phyloP scores from a whole-genome alignment of 2,797 vertebrate genomes.

The Neopelma chrysocephalum region DNA sequence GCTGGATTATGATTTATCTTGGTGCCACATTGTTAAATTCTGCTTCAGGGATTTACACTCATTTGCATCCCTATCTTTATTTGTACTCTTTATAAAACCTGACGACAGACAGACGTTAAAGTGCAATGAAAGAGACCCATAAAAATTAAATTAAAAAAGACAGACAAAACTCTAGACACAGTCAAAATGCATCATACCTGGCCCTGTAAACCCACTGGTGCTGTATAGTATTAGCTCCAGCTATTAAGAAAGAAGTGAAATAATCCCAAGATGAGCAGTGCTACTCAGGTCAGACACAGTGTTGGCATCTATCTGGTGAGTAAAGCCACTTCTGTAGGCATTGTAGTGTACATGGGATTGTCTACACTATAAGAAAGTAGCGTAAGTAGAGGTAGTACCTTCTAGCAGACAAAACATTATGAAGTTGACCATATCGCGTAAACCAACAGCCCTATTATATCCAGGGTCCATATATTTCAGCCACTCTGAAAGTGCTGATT shows the following conservation, averaged over 20 bases:
- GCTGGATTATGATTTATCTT: neutral
- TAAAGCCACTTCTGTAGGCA: neutral
- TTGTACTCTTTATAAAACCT: neutral
- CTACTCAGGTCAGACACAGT: neutral
- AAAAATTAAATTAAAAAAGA: slow-evolving; percentile 14
- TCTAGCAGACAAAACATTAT: neutral
- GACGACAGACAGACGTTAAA: neutral
- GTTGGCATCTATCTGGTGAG: neutral
- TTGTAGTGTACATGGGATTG: neutral
- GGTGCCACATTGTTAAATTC: neutral
- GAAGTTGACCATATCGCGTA: neutral
- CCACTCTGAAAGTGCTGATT: neutral
- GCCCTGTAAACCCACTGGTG: neutral
- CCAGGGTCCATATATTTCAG: neutral
- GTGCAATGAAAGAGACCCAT: neutral
- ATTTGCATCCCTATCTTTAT: neutral
- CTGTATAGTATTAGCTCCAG: neutral
- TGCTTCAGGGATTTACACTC: neutral
- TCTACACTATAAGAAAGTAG: neutral
- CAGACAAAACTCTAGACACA: neutral
- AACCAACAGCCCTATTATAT: neutral
- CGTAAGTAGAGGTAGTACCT: neutral
- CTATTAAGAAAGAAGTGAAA: neutral
- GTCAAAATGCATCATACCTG: neutral
- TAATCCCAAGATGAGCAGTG: neutral